phyloP scores from a whole-genome alignment of 2,888 invertebrate species.

The Monopis laevigella region DNA sequence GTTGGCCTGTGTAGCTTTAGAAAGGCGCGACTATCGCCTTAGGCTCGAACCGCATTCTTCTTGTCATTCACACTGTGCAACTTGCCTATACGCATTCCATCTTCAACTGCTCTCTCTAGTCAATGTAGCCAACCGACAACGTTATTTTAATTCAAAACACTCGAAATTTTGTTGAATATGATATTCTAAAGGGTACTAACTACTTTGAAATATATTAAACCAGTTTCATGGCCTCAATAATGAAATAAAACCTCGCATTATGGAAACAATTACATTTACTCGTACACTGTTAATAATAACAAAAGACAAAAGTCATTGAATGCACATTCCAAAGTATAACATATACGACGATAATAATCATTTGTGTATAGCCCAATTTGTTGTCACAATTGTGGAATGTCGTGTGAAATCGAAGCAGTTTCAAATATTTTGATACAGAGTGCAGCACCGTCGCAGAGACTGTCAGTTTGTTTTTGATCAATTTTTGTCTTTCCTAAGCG shows the following conservation, averaged over 20 bases:
- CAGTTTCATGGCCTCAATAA: constrained; percentile 58
- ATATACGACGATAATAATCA: constrained; percentile 61
- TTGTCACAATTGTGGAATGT: constrained; percentile 69
- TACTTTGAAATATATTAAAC: too few relatives aligned
- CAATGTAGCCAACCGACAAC: constrained; percentile 43
- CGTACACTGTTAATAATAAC: constrained; percentile 29
- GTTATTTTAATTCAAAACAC: constrained; percentile 23
- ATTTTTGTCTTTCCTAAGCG: constrained; percentile 49
- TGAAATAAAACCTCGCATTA: background rate
- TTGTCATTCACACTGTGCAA: constrained; percentile 67
- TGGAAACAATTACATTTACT: background rate
- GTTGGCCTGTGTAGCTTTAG: constrained; percentile 61
- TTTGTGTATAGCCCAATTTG: constrained; percentile 64
- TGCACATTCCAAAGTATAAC: constrained; percentile 55
- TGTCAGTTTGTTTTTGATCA: constrained; percentile 56
- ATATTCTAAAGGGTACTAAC: too few relatives aligned
- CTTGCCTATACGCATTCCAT: constrained; percentile 67
- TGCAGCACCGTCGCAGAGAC: constrained; percentile 62
- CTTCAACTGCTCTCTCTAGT: constrained; percentile 48
- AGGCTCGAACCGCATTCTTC: constrained; percentile 66
- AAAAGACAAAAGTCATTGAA: constrained; percentile 27
- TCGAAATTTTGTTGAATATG: too few relatives aligned
- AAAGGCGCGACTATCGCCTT: constrained; percentile 67
- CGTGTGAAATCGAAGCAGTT: constrained; percentile 65
- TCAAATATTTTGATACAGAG: constrained; percentile 68